Conservation (phyloP, 2,797 vertebrate genomes). For the Propithecus perrieri region DNA sequence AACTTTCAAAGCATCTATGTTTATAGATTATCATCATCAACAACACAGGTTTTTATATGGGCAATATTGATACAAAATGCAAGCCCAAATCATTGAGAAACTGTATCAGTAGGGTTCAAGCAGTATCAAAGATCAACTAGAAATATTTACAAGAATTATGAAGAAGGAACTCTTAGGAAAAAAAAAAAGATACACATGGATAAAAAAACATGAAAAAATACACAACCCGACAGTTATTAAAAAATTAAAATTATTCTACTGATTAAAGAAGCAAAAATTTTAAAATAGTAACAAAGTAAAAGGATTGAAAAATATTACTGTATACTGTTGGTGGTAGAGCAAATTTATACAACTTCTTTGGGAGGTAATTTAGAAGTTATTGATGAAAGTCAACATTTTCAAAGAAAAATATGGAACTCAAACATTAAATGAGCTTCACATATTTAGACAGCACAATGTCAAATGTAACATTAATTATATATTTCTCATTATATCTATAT, state of each 20-base stretch:
- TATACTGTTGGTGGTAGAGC: background rate
- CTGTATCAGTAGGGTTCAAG: background rate
- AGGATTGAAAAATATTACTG: background rate
- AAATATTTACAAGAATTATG: background rate
- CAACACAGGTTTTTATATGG: background rate
- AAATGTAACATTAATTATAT: background rate
- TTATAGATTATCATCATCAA: background rate
- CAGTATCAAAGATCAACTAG: background rate
- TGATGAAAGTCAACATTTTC: background rate
- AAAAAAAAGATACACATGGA: background rate
- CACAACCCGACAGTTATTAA: background rate
- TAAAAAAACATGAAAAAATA: background rate
- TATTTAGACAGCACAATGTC: background rate
- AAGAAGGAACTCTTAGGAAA: background rate
- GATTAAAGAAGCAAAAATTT: background rate
- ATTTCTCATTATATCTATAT: background rate
- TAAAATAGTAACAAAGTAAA: background rate
- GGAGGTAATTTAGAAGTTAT: background rate
- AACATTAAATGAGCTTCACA: background rate
- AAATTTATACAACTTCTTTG: background rate
- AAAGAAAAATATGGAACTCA: background rate
- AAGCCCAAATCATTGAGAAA: background rate
- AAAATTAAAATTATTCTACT: background rate
- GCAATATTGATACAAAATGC: background rate
- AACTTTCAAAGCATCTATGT: background rate